Conservation (phyloP, 2,113 vertebrate species). For the Balaenoptera acutorostrata region DNA sequence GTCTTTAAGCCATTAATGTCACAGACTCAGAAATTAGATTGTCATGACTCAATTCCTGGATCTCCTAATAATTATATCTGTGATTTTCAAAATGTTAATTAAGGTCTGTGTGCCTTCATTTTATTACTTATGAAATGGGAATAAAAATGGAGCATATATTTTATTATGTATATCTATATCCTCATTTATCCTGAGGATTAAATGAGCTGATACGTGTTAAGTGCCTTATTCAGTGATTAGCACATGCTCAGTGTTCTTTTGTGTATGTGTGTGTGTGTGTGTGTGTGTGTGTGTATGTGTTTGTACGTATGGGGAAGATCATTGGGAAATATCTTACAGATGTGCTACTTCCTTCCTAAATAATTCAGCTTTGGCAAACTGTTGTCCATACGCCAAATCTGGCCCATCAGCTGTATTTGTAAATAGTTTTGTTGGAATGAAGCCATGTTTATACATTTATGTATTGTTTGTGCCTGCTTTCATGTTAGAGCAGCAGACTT, state of each 20-base stretch:
- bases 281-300: not conserved
- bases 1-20: not conserved
- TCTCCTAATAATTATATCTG: not conserved
- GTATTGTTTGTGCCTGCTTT: not conserved
- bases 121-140: not conserved
- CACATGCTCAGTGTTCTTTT: not conserved
- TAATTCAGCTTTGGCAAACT: not conserved
- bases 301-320: not conserved
- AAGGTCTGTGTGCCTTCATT: not conserved
- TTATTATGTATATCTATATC: not conserved
- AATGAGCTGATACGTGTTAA: not conserved
- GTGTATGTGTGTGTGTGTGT: too few relatives aligned
- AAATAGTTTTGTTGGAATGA: not conserved
- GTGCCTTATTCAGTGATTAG: not conserved
- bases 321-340: not conserved
- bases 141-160: not conserved
- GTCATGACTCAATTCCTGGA: not conserved
- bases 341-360: not conserved
- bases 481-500: not conserved
- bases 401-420: not conserved
- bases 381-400: not conserved
- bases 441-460: not conserved
- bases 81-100: not conserved
- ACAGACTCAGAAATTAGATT: not conserved
- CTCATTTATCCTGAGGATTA: not conserved